Evolutionary conservation across 2,797 vertebrate genomes (phyloP), one percentile per base, ranked within the genome.

Genomic region (Netta rufina): DNA sequence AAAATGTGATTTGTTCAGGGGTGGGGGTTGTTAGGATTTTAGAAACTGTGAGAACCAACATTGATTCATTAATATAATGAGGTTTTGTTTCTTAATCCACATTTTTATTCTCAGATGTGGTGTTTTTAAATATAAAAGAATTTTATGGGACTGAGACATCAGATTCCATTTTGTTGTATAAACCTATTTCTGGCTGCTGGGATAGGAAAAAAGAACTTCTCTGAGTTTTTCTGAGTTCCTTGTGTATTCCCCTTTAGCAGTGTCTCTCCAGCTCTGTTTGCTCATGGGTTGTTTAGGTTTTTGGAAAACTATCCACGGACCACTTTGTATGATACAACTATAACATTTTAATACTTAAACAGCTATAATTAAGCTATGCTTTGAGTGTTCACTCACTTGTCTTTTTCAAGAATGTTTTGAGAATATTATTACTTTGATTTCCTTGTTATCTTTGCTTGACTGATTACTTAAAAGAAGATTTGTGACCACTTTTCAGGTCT

Each of bases 31-130:
- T 60, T 85, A 62, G 27, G n/a, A 86, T 54, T 60, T 64, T 71
- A 93, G 58, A 91, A 93, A 91, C 49, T 56, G 79, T 93, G 81
- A 95, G 70, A 92, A 87, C 36, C 61, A 90, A 81, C 39, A 89
- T 51, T 62, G 71, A 82, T 93, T 81, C 67, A 88, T 84, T 91
- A 58, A 82, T 95, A 65, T 86, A 87, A 85, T 90, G 54, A 80
- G 13, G 51, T 16, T 79, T 62, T 91, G 91, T 91, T 81, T 89
- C 60, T 91, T 85, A 74, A 84, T 77, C 57, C 3, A 38, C 18
- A 41, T 76, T 79, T 92, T 95, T 85, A 76, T 92, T 96, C 90
- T 95, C 83, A 95, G 87, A 94, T 94, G 92, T 76, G 78, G 78
- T 85, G 18, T 19, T 92, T 87, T 95, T 73, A 77, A 94, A 90